Conservation (phyloP, 2,888 invertebrate genomes). For the Allygus modestus region DNA sequence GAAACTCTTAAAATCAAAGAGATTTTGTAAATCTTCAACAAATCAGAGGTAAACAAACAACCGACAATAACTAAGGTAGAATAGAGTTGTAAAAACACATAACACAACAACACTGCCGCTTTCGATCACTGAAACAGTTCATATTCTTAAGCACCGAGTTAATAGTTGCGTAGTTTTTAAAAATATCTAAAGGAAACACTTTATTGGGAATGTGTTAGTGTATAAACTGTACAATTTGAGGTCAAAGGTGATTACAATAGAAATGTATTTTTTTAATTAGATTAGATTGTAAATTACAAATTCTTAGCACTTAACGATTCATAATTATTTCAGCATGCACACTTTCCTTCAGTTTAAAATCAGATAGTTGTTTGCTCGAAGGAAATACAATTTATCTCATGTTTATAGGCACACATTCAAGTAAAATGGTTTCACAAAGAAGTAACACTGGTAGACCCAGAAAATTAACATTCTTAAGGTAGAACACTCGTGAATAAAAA, state of each 20-base stretch:
- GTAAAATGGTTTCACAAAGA: no score
- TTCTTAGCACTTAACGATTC: no score
- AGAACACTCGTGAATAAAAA: no score
- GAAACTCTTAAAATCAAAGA: slow-evolving; percentile 2
- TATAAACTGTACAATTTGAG: slow-evolving; percentile 14
- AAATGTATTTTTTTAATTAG: no score
- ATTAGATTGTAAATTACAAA: no score
- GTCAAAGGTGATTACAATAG: not conserved
- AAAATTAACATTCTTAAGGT: no score
- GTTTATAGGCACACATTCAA: no score
- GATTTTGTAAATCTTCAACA: not conserved
- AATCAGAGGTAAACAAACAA: slow-evolving; percentile 14
- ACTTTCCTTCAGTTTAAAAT: no score
- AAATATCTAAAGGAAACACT: not conserved
- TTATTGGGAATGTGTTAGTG: slow-evolving; percentile 3
- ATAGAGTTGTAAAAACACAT: not conserved
- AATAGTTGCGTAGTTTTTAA: not conserved
- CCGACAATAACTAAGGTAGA: not conserved
- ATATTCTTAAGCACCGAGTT: slow-evolving; percentile 12
- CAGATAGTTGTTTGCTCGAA: no score
- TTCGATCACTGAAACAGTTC: not conserved
- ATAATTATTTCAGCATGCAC: no score
- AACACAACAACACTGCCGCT: slow-evolving; percentile 13
- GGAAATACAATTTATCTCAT: no score
- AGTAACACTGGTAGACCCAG: no score